Evolutionary conservation across 2,797 vertebrate genomes (phyloP), one percentile per base, ranked within the genome.

Genomic region (Lagorchestes hirsutus): DNA sequence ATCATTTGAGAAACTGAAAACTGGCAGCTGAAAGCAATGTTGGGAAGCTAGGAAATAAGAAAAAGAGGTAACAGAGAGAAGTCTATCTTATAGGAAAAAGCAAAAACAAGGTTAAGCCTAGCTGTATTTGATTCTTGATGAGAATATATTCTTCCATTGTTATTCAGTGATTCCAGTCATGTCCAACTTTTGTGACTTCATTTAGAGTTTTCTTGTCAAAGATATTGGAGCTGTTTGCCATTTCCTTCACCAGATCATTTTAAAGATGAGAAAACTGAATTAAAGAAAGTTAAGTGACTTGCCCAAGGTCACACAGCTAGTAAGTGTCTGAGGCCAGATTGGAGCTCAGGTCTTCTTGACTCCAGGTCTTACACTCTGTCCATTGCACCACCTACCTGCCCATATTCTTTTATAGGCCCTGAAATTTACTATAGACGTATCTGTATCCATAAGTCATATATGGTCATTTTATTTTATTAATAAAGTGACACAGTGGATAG

Each of bases 11-110:
- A 0, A 13, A 58, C 46, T 55, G 90, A 22, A 97, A 97, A 92
- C 82, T 93, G 95, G 90, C 59, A 97, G 91, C 93, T 95, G 90
- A 94, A 95, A 93, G 57, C 93, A 98, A 92, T 40, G 1, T 55
- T 54, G 57, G 54, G 50, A 29, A 96, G 18, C 27, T 6, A 96
- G 57, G 91, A n/a, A 82, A 24, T 22, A 46, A 82, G n/a, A 6
- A 40, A 10, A 40, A 82, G n/a, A 82, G 18, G 8, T 82, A 46
- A 46, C 18, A 22, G 67, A 40, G 62, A 74, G 62, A 40, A 74
- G n/a, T 16, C 1, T 74, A 16, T n/a, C n/a, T 74, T n/a, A 16
- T 40, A 74, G 5, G 16, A 18, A 40, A 16, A 46, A 82, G 18
- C n/a, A 46, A 82, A 46, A 82, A 40, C 2, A 46, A 40, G 18